Percentiles rank a stretch among this genome's conserved stretches.
Evolutionary conservation across 2,888 invertebrate species (phyloP).

Genomic region (Ennomos quercinarius): DNA sequence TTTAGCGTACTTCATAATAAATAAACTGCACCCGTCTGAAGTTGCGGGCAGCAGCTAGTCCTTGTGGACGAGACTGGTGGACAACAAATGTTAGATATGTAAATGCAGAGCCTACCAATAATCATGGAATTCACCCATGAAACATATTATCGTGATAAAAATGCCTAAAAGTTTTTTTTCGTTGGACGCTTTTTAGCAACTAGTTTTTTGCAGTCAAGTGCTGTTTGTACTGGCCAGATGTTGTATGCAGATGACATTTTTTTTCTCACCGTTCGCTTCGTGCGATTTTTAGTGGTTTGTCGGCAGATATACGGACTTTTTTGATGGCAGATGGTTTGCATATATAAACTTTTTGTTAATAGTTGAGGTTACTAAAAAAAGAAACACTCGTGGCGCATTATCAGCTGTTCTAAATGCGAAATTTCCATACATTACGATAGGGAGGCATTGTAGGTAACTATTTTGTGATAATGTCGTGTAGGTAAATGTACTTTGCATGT

Average conservation of each 20-base stretch:
- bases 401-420: slow-evolving; percentile 36
- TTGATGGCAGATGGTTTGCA: slow-evolving; percentile 78
- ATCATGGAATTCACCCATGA: too few relatives aligned
- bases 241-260: slow-evolving; percentile 84
- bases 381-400: slow-evolving; percentile 17
- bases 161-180: slow-evolving; percentile 44
- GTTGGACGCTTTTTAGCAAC: slow-evolving; percentile 72
- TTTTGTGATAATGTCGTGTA: slow-evolving; percentile 23
- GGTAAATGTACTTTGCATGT: slow-evolving; percentile 18
- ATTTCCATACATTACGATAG: slow-evolving; percentile 29
- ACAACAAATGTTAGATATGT: too few relatives aligned
- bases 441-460: slow-evolving; percentile 5
- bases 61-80: too few relatives aligned
- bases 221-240: slow-evolving; percentile 80
- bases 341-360: slow-evolving; percentile 58
- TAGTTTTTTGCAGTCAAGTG: slow-evolving; percentile 64
- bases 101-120: too few relatives aligned
- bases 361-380: slow-evolving; percentile 47
- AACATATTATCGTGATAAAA: slow-evolving; percentile 7
- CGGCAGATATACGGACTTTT: slow-evolving; percentile 64
- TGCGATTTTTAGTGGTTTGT: slow-evolving; percentile 81
- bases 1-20: too few relatives aligned
- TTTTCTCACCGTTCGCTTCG: slow-evolving; percentile 54
- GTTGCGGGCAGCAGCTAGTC: too few relatives aligned
- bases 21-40: too few relatives aligned